phyloP scores from a whole-genome alignment of 53 echinoderm and acorn worm species.

The Echinarachnius parma region DNA sequence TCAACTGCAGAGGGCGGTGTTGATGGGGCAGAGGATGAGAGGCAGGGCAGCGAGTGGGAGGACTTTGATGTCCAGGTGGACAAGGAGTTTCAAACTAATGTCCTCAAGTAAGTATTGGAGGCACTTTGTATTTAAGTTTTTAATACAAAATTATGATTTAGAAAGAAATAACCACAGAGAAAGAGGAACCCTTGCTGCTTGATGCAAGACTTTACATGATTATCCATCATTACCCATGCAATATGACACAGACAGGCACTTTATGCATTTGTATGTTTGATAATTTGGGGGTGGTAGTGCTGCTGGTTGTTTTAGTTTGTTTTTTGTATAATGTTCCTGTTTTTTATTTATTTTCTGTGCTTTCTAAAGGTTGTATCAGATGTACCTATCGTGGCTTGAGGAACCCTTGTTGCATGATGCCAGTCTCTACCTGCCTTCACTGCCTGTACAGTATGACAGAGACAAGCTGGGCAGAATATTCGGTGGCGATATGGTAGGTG shows the following conservation, averaged over 20 bases:
- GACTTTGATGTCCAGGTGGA: constrained; percentile 42
- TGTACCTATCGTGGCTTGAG: constrained; percentile 72
- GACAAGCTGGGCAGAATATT: constrained; percentile 79
- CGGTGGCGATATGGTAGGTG: constrained; percentile 73
- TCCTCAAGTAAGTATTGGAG: constrained; percentile 59
- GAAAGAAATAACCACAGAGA: too few species aligned
- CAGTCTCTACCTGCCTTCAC: constrained; percentile 77
- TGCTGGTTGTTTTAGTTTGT: too few species aligned
- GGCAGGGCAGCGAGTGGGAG: constrained; percentile 12
- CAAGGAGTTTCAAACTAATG: constrained; percentile 50
- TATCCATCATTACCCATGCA: too few species aligned
- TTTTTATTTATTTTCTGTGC: neutral
- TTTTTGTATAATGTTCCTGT: too few species aligned
- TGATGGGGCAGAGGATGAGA: neutral
- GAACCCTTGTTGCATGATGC: constrained; percentile 89
- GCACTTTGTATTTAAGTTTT: too few species aligned
- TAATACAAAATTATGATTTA: too few species aligned
- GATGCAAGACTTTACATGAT: too few species aligned
- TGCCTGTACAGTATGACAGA: constrained; percentile 83
- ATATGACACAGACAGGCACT: too few species aligned
- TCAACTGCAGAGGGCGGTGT: constrained; percentile 21
- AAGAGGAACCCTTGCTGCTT: too few species aligned
- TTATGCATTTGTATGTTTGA: too few species aligned
- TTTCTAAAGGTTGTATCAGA: constrained; percentile 71
- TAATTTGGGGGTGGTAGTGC: too few species aligned